phyloP scores from a whole-genome alignment of 2,113 vertebrate species.

The Labeo catla region DNA sequence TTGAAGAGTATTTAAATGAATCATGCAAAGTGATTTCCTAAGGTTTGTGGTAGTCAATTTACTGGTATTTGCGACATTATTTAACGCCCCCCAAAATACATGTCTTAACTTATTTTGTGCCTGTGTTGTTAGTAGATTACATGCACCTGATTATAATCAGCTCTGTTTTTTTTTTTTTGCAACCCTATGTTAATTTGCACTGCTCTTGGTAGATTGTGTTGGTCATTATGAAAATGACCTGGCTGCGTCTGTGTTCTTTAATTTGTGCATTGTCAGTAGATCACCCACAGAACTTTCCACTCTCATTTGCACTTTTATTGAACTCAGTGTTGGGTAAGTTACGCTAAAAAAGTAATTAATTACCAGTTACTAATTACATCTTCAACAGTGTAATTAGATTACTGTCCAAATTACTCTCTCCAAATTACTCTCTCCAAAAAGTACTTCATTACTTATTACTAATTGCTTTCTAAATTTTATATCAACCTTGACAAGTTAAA shows the following conservation, averaged over 20 bases:
- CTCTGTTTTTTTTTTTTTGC: neutral
- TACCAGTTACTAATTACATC: no score
- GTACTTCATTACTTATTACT: no score
- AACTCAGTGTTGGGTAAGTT: no score
- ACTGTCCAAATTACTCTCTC: no score
- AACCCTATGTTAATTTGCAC: neutral
- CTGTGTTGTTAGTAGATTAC: neutral
- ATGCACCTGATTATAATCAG: neutral
- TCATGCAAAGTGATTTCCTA: neutral
- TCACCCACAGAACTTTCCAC: neutral
- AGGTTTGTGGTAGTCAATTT: neutral
- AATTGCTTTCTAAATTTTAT: no score
- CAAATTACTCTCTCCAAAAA: no score
- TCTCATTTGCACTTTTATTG: neutral
- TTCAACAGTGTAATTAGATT: no score
- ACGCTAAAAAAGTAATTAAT: no score
- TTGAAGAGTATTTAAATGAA: neutral
- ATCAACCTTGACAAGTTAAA: no score
- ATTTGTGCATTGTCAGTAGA: neutral
- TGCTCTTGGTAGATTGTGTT: neutral
- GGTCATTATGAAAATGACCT: neutral
- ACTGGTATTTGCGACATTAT: neutral
- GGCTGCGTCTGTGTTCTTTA: neutral
- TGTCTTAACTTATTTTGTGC: no score
- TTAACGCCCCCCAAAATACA: neutral